A percentile compares a stretch with the other conserved stretches of the same genome.
Evolutionary conservation across 2,888 invertebrate genomes (phyloP).

Genomic region (Odontocolon sp.): DNA sequence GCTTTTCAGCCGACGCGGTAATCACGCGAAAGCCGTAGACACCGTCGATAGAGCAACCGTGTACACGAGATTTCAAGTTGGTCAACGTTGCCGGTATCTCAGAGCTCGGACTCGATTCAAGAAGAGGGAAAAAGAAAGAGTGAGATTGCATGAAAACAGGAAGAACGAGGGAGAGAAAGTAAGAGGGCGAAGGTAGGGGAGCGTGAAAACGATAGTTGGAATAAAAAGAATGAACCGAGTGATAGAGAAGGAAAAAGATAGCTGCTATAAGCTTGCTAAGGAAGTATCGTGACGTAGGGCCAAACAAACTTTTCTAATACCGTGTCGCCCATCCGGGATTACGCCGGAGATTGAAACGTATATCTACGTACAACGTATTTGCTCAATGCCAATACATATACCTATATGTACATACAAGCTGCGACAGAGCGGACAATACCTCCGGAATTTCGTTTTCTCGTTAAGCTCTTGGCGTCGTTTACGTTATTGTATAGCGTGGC

Average conservation of each 20-base stretch:
- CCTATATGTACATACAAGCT: constrained; percentile 26
- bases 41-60: constrained; percentile 24
- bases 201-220: constrained; percentile 29
- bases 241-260: constrained; percentile 32
- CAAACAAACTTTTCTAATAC: constrained; percentile 80
- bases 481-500: constrained; percentile 20
- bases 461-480: constrained; percentile 35
- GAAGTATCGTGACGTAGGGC: constrained; percentile 72
- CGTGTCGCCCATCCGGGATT: constrained; percentile 75
- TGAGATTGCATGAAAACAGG: not conserved
- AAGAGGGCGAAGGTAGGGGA: constrained; percentile 6
- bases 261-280: constrained; percentile 67
- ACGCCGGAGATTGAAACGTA: constrained; percentile 78
- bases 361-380: constrained; percentile 74
- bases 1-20: constrained; percentile 67
- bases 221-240: constrained; percentile 36
- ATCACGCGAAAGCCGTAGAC: constrained; percentile 64
- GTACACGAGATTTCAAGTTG: constrained; percentile 38
- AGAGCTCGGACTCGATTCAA: constrained; percentile 34
- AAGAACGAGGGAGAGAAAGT: constrained; percentile 7
- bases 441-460: constrained; percentile 45
- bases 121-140: constrained; percentile 23
- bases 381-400: constrained; percentile 59
- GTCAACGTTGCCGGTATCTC: constrained; percentile 28
- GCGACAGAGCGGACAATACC: constrained; percentile 35